These are phyloP conservation scores for Nibea coibor DNA, from an alignment of 2,113 vertebrate species.

Conservation along the genomic window DNA sequence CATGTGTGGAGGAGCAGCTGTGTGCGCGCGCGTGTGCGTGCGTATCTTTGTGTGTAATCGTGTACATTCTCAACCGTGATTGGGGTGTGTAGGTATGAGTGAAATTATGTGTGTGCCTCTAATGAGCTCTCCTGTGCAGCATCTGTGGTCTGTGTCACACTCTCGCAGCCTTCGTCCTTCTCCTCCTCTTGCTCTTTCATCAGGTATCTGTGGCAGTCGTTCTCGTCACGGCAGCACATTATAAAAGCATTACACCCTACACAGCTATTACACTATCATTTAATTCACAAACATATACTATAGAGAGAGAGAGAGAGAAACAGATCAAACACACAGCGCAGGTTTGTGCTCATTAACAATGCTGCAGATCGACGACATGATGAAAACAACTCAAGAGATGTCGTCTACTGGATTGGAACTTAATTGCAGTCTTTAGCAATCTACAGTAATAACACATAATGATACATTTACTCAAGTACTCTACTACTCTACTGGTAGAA, in stretches of 20 bases:
- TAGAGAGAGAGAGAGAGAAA: not conserved
- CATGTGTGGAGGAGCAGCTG: slow-evolving; percentile 74
- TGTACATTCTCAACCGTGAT: slow-evolving; percentile 40
- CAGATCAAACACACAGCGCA: not conserved
- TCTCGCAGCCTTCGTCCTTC: slow-evolving; percentile 53
- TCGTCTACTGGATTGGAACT: not conserved
- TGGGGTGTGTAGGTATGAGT: slow-evolving; percentile 18
- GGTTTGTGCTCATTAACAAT: slow-evolving; percentile 29
- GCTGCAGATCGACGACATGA: not conserved
- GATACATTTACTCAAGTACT: not conserved
- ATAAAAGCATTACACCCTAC: not conserved
- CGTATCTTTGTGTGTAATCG: slow-evolving; percentile 25
- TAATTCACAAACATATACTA: slow-evolving; percentile 11
- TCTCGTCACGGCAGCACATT: slow-evolving; percentile 28
- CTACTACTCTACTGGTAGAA: too few species aligned
- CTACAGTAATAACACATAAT: not conserved
- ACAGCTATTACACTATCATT: slow-evolving; percentile 1
- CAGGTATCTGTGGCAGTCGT: slow-evolving; percentile 39
- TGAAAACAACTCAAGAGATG: not conserved
- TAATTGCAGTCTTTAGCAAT: not conserved
- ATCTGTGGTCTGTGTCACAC: slow-evolving; percentile 68
- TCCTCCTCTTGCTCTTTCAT: slow-evolving; percentile 61
- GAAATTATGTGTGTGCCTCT: slow-evolving; percentile 38
- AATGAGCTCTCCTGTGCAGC: slow-evolving; percentile 69
- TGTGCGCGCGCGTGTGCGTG: slow-evolving; percentile 34